phyloP scores from a whole-genome alignment of 2,113 vertebrate species.

The Chlorodrepanis virens region DNA sequence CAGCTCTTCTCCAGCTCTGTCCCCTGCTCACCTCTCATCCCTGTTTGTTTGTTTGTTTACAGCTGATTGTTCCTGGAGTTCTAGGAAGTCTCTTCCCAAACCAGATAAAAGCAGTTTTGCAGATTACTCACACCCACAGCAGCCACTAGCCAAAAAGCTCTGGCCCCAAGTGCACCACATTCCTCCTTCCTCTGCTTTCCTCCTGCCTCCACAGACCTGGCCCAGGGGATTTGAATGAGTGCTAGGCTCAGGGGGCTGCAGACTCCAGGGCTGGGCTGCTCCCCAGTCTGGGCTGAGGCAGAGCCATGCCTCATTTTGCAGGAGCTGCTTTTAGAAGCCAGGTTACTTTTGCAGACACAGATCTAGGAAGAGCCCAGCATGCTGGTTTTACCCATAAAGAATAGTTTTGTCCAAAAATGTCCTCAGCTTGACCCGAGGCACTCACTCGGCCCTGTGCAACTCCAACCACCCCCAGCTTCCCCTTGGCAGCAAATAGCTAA shows the following conservation, averaged over 20 bases:
- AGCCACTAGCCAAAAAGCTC: background rate
- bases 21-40: no score
- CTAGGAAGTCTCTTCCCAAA: background rate
- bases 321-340: accelerated
- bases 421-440: accelerated
- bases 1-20: background rate
- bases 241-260: accelerated
- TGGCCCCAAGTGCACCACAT: accelerated
- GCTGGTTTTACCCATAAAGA: accelerated
- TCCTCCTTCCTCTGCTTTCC: background rate
- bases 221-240: accelerated
- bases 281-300: background rate
- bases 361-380: accelerated
- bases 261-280: accelerated
- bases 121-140: background rate
- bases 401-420: accelerated
- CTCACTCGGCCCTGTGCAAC: accelerated
- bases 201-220: background rate
- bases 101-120: background rate
- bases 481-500: accelerated
- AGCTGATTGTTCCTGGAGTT: accelerated
- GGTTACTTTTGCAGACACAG: background rate
- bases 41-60: background rate
- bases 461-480: background rate
- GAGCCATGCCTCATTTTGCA: accelerated